These are phyloP conservation scores for Scaptomyza caliginosa DNA, from an alignment of 2,888 invertebrate species.

Conservation along the genomic window DNA sequence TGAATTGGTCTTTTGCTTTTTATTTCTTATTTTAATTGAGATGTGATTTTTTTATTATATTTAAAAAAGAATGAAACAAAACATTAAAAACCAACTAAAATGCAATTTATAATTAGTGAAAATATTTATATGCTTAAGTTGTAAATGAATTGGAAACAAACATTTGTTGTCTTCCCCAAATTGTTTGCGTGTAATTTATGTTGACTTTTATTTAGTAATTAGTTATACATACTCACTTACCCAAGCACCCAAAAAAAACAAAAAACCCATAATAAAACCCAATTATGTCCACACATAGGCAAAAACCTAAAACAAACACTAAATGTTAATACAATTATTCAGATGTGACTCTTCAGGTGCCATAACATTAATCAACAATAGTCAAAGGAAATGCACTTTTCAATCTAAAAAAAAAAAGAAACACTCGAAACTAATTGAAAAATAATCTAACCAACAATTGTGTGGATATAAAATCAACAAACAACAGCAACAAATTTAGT, in stretches of 20 bases:
- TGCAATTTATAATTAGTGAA: slow-evolving; percentile 55
- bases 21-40: slow-evolving; percentile 64
- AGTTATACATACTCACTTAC: slow-evolving; percentile 41
- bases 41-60: slow-evolving; percentile 67
- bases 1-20: slow-evolving; percentile 36
- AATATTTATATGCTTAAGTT: slow-evolving; percentile 41
- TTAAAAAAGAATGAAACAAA: slow-evolving; percentile 1
- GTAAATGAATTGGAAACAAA: slow-evolving; percentile 54
- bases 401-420: neutral
- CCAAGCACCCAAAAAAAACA: too few species aligned
- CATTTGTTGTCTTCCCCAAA: slow-evolving; percentile 72
- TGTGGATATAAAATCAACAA: slow-evolving; percentile 52
- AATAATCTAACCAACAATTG: slow-evolving; percentile 24
- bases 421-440: slow-evolving; percentile 21
- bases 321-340: slow-evolving; percentile 43
- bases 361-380: slow-evolving; percentile 65
- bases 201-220: slow-evolving; percentile 71
- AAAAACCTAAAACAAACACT: neutral
- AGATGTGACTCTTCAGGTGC: slow-evolving; percentile 75
- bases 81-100: slow-evolving; percentile 31
- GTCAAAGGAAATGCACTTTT: slow-evolving; percentile 47
- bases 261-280: slow-evolving; percentile 23
- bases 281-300: slow-evolving; percentile 55
- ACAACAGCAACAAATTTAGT: slow-evolving; percentile 49
- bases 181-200: slow-evolving; percentile 74